Evolutionary conservation across 2,797 vertebrate species (phyloP), one percentile per base, ranked within the genome.

Genomic region (Myoxocephalus aenaeus): DNA sequence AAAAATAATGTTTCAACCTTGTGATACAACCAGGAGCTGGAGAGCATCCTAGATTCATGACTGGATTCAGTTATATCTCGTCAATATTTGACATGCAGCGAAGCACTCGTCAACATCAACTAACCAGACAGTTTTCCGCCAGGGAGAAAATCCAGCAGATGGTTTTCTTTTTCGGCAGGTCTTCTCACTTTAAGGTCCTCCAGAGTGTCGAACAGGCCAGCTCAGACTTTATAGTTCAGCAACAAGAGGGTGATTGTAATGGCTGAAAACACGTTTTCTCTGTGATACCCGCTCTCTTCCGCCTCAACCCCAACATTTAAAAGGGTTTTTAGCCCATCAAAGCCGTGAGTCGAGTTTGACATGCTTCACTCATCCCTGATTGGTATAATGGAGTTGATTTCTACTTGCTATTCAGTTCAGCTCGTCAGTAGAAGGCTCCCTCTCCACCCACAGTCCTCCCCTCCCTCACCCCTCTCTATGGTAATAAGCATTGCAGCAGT

Each of bases 401-500:
- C 85, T 88, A 83, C 77, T 87, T 86, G 85, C 66, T 83, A 83
- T 84, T 92, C 81, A 85, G 70, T 89, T 85, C 81, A 78, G 79
- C 71, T 86, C 70, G 63, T 86, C 86, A 73, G 81, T 68, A 53
- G 73, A 86, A 87, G 64, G 79, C 80, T 87, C 81, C 80, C 68
- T 86, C 83, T 86, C 88, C 84, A 64, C 87, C 83, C 87, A 86
- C 88, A 54, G 53, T 58, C 61, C 62, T 70, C 83, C 54, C 73
- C 75, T 54, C 81, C 83, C 58, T 65, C 77, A 25, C 48, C 79
- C 54, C 73, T 42, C 51, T 72, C 79, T 70, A 90, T 92, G 86
- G 82, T 89, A 88, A 91, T 90, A 85, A 90, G 91, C 90, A 84
- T 86, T 88, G 90, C 90, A 81, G 88, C 89, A 90, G 77, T 84